These are phyloP conservation scores for Crossocerus cetratus DNA, from an alignment of 2,888 invertebrate species.

Conservation along the genomic window DNA sequence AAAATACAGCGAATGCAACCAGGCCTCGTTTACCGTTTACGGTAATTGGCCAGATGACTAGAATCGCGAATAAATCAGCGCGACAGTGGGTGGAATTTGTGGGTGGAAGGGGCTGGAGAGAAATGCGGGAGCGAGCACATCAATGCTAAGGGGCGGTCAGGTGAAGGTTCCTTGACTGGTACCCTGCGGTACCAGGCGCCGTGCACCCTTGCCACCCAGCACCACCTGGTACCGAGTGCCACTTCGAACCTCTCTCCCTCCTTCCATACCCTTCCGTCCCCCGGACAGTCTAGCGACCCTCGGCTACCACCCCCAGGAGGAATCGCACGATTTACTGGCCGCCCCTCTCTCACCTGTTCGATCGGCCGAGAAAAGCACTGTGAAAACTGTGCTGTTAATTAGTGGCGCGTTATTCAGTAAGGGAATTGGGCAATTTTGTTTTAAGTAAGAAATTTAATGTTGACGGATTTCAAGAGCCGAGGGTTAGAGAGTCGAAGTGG, in stretches of 20 bases:
- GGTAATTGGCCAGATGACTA: neutral
- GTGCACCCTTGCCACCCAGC: conserved; percentile 64
- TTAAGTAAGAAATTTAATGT: too few species aligned
- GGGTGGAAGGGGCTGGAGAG: neutral
- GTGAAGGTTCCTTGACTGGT: conserved; percentile 58
- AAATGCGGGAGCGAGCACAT: neutral
- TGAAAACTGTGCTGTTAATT: too few species aligned
- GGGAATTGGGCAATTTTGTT: too few species aligned
- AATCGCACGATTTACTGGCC: conserved; percentile 53
- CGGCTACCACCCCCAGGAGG: conserved; percentile 49
- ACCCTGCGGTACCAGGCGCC: conserved; percentile 71
- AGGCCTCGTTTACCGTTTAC: too few species aligned
- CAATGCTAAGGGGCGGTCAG: conserved; percentile 43
- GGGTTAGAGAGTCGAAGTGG: too few species aligned
- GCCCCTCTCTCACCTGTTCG: conserved; percentile 55
- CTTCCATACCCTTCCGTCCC: conserved; percentile 12
- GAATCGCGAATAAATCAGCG: neutral
- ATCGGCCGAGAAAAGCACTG: too few species aligned
- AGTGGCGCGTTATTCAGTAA: too few species aligned
- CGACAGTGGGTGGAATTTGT: neutral
- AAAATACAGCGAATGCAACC: neutral
- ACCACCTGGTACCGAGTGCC: conserved; percentile 67
- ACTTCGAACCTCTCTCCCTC: conserved; percentile 31
- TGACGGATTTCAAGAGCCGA: too few species aligned
- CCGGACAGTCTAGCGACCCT: too few species aligned